These are phyloP conservation scores for Coleophora deauratella DNA, from an alignment of 2,888 invertebrate genomes.

Conservation along the genomic window DNA sequence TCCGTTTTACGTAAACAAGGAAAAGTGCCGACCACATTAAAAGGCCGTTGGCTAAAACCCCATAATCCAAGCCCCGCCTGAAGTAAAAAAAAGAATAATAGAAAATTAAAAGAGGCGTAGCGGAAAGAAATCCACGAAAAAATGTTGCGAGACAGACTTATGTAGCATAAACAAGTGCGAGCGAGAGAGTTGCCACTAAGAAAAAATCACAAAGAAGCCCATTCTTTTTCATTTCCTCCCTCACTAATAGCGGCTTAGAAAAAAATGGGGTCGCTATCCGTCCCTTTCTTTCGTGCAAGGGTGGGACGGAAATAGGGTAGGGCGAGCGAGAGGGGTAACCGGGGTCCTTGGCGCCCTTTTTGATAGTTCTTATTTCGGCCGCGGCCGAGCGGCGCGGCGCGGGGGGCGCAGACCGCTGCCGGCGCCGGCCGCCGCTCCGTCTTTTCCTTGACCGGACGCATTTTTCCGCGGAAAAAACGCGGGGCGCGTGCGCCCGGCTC, in stretches of 20 bases:
- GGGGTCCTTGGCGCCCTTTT: slow-evolving; percentile 60
- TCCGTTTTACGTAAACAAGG: slow-evolving; percentile 48
- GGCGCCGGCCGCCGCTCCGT: slow-evolving; percentile 47
- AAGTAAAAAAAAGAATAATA: slow-evolving; percentile 54
- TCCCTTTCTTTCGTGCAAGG: slow-evolving; percentile 58
- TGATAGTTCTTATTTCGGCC: slow-evolving; percentile 66
- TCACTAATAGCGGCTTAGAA: slow-evolving; percentile 68
- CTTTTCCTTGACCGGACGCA: slow-evolving; percentile 71
- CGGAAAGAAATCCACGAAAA: slow-evolving; percentile 62
- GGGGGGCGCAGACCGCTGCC: slow-evolving; percentile 27
- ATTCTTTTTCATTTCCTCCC: slow-evolving; percentile 74
- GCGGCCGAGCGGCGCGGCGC: slow-evolving; percentile 48
- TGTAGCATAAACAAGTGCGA: slow-evolving; percentile 33
- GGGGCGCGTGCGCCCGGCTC: slow-evolving; percentile 67
- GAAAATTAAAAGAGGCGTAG: slow-evolving; percentile 63
- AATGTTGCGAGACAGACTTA: slow-evolving; percentile 38
- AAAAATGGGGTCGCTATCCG: slow-evolving; percentile 60
- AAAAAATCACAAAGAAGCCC: slow-evolving; percentile 71
- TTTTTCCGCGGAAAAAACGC: slow-evolving; percentile 73
- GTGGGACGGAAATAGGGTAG: slow-evolving; percentile 51
- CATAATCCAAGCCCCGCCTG: slow-evolving; percentile 66
- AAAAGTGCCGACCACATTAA: slow-evolving; percentile 43
- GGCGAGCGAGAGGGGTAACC: slow-evolving; percentile 62
- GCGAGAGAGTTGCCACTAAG: slow-evolving; percentile 56
- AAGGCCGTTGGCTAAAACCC: slow-evolving; percentile 57